Evolutionary conservation across 2,113 vertebrate genomes (phyloP), one percentile per base, ranked within the genome.

Genomic region (Epinephelus cyanopodus): DNA sequence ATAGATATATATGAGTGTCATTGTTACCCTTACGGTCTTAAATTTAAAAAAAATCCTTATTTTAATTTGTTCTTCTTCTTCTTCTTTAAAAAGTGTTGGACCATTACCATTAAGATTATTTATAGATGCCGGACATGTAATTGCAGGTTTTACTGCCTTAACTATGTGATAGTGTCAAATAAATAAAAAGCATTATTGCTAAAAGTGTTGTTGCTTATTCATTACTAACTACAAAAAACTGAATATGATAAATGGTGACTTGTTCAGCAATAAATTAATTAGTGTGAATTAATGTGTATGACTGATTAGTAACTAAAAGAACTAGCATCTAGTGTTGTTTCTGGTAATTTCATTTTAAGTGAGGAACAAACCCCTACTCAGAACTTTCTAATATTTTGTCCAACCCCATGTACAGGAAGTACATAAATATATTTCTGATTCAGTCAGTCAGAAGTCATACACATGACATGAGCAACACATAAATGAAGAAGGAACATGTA

Each of bases 401-500:
- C 48, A 64, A 13, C 13, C 72, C 2, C 1, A 33, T 2, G 4
- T 50, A 50, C 29, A 50, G 39, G 7, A 63, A 47, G 17, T 67
- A 65, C 21, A 33, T 19, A 27, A 3, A 27, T 48, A 23, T 73
- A 65, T 64, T 83, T 85, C 50, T 68, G 1, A 33, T 18, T 83
- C 1, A 12, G 33, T 37, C 33, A 18, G 10, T 48, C 27, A 73
- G 4, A 50, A 9, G 33, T 21, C 63, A 23, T 29, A 73, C 17
- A 37, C 18, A 77, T 37, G 29, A 60, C 63, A 53, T 54, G 8
- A 81, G 39, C 57, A 62, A 73, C 53, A 87, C 69, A 66, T 12
- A 69, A 85, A 91, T 58, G 37, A 85, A 84, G 65, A 76, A 85
- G 81, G 50, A 91, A 92, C 73, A 70, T 80, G 0, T 23, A 82